Base-by-base conservation (phyloP, 2,888 invertebrate species). In the Drosophila lacicola region DNA sequence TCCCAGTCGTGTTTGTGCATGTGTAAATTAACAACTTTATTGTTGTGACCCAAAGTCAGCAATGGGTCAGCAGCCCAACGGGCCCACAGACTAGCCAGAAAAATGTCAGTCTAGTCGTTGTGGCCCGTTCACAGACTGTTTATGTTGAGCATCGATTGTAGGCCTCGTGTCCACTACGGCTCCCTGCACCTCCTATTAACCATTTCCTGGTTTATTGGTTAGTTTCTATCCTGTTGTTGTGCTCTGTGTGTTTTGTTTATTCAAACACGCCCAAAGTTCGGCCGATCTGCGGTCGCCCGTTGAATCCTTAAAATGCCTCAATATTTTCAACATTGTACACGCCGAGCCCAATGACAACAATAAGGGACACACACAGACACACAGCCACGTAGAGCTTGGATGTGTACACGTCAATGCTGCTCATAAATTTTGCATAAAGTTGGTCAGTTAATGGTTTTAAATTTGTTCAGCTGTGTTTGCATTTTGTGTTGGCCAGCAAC, bases 251-350 rank as follows among this genome's bases (percentile, higher is more conserved):
- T 50, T 56, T 64, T 84, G 86, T 84, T 82, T 84, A 82, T 82
- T 82, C 71, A 85, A 85, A 82, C 79, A 64, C 55, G 64, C 70
- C 64, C 51, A 74, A 79, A 79, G 69, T 53, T 65, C 37, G 55
- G 25, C 56, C 51, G 37, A 46, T 14, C 63, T 85, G 86, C 64
- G 86, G 86, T 80, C 78, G 53, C 64, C 57, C 71, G 69, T 76
- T 85, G 78, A 88, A 82, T 85, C 78, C 88, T 77, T 70, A 82
- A 85, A 83, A 82, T 82, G 73, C 80, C 77, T 77, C 85, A 85
- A 82, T 82, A 82, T 76, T 76, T 70, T 67, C 64, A 44, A 14
- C 74, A 61, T 67, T 70, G 74, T 42, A 45, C 51, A 29, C 46
- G 73, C 29, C 66, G 33, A 45, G 45, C 46, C 55, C 67, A 65